Evolutionary conservation across 92 coral and sea anemone genomes (phyloP).

Genomic region (Heteractis magnifica): DNA sequence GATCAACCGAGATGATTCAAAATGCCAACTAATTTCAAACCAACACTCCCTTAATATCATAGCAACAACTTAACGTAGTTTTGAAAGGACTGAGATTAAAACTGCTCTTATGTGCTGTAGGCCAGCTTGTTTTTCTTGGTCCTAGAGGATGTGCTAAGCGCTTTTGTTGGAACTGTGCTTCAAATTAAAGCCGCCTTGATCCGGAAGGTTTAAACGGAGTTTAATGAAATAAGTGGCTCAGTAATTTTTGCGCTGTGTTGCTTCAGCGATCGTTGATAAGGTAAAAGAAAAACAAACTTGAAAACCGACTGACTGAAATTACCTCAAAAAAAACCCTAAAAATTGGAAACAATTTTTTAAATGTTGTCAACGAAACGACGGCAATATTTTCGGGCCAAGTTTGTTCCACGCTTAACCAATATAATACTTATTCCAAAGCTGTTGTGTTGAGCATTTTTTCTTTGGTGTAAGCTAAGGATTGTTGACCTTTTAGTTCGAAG

Average conservation of each 20-base stretch:
- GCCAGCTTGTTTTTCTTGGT: neutral
- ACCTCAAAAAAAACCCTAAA: neutral
- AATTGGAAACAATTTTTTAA: neutral
- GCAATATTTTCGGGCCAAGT: neutral
- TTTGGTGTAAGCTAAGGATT: neutral
- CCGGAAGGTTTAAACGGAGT: neutral
- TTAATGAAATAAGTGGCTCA: neutral
- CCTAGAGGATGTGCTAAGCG: neutral
- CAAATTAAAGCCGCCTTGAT: neutral
- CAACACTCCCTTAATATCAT: neutral
- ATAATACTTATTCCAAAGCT: neutral
- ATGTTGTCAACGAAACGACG: neutral
- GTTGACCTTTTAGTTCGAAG: neutral
- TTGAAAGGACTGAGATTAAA: neutral
- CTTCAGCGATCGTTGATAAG: neutral
- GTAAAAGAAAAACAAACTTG: neutral
- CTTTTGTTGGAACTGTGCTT: neutral
- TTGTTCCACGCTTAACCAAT: neutral
- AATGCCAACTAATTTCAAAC: neutral
- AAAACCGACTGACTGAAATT: no score
- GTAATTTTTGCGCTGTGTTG: neutral
- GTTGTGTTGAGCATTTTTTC: neutral
- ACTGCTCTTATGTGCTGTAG: neutral
- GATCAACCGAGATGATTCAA: neutral
- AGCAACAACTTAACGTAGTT: neutral